phyloP scores from a whole-genome alignment of 2,113 vertebrate genomes.

The Rhinopomastus cyanomelas region DNA sequence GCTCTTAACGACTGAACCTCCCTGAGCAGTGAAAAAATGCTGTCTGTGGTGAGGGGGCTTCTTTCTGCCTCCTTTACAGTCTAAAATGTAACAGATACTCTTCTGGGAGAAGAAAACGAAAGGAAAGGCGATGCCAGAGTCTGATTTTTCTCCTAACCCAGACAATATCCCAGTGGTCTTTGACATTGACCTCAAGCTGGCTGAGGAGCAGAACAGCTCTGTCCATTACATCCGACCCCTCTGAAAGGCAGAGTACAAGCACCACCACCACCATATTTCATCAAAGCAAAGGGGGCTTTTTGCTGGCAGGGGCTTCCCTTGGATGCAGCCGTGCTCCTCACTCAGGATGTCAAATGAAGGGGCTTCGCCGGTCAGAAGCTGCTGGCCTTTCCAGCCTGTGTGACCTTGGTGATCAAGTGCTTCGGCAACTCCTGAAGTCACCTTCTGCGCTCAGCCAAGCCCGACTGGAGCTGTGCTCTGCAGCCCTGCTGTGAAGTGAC shows the following conservation, averaged over 20 bases:
- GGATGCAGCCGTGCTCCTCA: neutral
- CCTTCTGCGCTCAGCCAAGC: conserved; percentile 52
- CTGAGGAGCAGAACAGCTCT: neutral
- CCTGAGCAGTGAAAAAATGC: too few relatives aligned
- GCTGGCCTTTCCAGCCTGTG: neutral
- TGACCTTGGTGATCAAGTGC: neutral
- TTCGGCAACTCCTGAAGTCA: conserved; percentile 23
- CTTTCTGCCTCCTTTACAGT: too few relatives aligned
- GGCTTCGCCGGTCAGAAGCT: neutral
- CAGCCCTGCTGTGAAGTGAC: neutral
- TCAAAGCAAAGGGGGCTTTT: neutral
- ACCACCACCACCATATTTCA: neutral
- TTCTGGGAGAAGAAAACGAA: neutral
- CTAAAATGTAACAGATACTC: too few relatives aligned
- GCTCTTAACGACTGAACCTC: too few relatives aligned
- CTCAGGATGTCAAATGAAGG: neutral
- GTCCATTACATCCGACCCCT: neutral
- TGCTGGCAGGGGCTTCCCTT: neutral
- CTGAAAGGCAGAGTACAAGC: neutral
- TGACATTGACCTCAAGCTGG: neutral
- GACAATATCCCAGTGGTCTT: neutral
- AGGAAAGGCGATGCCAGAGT: too few relatives aligned
- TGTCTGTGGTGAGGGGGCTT: too few relatives aligned
- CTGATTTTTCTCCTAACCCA: too few relatives aligned
- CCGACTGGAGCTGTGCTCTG: neutral